A percentile compares a stretch with the other conserved stretches of the same genome.
Evolutionary conservation across 1,140 invertebrate genomes (phyloP).

Genomic region (Cepaea nemoralis): DNA sequence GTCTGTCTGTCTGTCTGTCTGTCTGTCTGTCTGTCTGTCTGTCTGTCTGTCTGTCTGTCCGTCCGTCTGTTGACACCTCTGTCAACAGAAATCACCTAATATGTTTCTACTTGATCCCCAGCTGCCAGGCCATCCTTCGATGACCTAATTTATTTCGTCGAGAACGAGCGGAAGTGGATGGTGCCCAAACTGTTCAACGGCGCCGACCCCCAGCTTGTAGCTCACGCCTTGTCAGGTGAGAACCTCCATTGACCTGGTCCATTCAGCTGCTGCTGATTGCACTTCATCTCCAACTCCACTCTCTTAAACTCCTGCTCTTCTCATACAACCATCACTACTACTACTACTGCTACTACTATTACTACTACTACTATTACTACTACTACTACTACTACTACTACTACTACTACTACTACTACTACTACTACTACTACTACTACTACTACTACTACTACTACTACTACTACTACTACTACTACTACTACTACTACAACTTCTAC

Average conservation of each 20-base stretch:
- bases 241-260: not conserved
- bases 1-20: too few relatives aligned
- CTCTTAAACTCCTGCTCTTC: too few relatives aligned
- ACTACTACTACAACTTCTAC: not conserved
- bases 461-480: not conserved
- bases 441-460: not conserved
- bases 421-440: too few relatives aligned
- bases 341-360: not conserved
- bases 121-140: conserved; percentile 62
- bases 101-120: conserved; percentile 37
- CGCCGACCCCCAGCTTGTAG: conserved; percentile 59
- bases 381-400: not conserved
- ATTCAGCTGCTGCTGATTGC: not conserved
- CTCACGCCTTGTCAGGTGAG: conserved; percentile 64
- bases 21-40: too few relatives aligned
- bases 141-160: conserved; percentile 60
- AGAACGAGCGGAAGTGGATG: conserved; percentile 63
- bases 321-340: not conserved
- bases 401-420: too few relatives aligned
- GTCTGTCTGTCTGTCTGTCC: too few relatives aligned
- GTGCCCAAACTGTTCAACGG: conserved; percentile 64
- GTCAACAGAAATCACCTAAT: too few relatives aligned
- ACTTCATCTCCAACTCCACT: not conserved
- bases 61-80: too few relatives aligned
- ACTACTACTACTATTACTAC: not conserved